These are phyloP conservation scores for Melinaea marsaeus DNA, from an alignment of 2,888 invertebrate species.

Conservation along the genomic window DNA sequence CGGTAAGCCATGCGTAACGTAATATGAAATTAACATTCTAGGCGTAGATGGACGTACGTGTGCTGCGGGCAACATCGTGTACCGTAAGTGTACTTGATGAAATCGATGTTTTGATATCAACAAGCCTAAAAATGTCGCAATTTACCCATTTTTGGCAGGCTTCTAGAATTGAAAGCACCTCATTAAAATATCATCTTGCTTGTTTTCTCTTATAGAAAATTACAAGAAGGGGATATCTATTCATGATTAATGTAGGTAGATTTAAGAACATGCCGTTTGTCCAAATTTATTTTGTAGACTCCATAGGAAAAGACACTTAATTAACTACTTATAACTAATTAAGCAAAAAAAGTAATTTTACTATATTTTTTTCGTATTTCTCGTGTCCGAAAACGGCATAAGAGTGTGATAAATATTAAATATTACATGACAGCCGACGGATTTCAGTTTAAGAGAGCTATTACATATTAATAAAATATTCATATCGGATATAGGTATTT, in stretches of 20 bases:
- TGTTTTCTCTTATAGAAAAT: conserved; percentile 23
- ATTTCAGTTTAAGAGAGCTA: neutral
- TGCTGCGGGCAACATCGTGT: conserved; percentile 55
- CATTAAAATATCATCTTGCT: conserved; percentile 29
- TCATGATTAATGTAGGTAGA: neutral
- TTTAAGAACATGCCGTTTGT: too few relatives aligned
- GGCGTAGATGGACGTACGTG: conserved; percentile 64
- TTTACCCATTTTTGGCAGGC: conserved; percentile 33
- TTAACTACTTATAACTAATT: too few relatives aligned
- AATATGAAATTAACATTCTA: conserved; percentile 66
- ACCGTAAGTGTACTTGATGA: conserved; percentile 35
- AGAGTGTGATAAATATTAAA: too few relatives aligned
- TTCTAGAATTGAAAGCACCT: conserved; percentile 33
- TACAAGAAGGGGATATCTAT: conserved; percentile 3
- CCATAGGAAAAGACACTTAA: too few relatives aligned
- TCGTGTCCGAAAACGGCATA: too few relatives aligned
- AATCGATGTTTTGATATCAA: conserved; percentile 42
- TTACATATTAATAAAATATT: conserved; percentile 4
- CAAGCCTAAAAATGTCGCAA: conserved; percentile 38
- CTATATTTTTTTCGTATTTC: too few relatives aligned
- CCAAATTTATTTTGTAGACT: too few relatives aligned
- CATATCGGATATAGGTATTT: conserved; percentile 7
- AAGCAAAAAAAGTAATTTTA: too few relatives aligned
- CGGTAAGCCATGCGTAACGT: conserved; percentile 54
- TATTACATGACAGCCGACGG: neutral